A percentile compares a stretch with the other conserved stretches of the same genome.
Evolutionary conservation across 2,797 vertebrate genomes (phyloP).

Genomic region (Sardinella longiceps): DNA sequence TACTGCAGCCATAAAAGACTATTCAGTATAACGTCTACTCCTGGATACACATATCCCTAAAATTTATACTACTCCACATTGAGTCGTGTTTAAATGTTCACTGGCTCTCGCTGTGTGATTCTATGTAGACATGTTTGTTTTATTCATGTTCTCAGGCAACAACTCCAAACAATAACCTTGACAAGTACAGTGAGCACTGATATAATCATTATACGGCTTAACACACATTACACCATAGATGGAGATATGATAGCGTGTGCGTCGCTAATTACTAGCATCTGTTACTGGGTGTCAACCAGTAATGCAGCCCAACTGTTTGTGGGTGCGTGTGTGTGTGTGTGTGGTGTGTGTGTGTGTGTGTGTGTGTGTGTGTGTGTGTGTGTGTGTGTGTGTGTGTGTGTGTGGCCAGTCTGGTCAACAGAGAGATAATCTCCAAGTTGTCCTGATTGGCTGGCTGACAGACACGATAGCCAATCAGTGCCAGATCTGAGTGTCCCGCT

Average conservation of each 20-base stretch:
- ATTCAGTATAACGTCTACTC: background rate
- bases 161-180: background rate
- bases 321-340: background rate
- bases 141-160: background rate
- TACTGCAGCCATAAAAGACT: background rate
- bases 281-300: constrained; percentile 10
- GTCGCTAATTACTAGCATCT: background rate
- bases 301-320: constrained; percentile 13
- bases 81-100: background rate
- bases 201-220: constrained; percentile 36
- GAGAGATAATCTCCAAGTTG: background rate
- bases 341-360: background rate
- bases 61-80: background rate
- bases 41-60: background rate
- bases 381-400: background rate
- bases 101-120: background rate
- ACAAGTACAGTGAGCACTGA: constrained; percentile 36
- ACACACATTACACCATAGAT: constrained; percentile 16
- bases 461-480: background rate
- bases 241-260: background rate
- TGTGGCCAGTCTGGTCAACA: constrained; percentile 12
- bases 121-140: background rate
- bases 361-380: constrained; percentile 1
- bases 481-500: background rate
- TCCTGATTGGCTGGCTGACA: background rate